Base-by-base conservation (phyloP, 2,888 invertebrate genomes). In the Horisme vitalbata region DNA sequence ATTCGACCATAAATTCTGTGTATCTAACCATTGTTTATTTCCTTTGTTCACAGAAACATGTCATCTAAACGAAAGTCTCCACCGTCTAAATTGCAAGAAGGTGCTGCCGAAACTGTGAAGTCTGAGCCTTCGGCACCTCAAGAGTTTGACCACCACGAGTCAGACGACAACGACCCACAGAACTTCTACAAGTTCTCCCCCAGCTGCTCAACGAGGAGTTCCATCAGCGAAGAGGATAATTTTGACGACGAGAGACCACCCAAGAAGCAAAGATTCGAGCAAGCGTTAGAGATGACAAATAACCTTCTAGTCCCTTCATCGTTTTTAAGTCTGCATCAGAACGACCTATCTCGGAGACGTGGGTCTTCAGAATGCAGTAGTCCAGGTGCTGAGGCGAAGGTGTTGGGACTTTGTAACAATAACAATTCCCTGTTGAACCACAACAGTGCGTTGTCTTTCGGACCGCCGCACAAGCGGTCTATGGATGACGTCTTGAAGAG, bases 11-110 rank as follows among this genome's bases (percentile, higher is more conserved):
- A n/a, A n/a, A n/a, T n/a, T n/a, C n/a, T n/a, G n/a, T n/a, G n/a
- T n/a, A n/a, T n/a, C n/a, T 2, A 18, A 5, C 35, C 34, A 45
- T 30, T 6, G 5, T 10, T 10, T 5, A 5, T 6, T 44, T 45
- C 28, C 10, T 83, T 90, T 91, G 84, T 93, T 92, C 58, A 23
- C 94, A 95, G 95, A 93, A 96, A 94, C 91, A 97, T 97, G 97
- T 97, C 97, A 93, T 97, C 97, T 91, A 97, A 97, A 94, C 94
- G 97, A 90, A 97, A 97, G 91, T 97, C 97, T 86, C 96, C 97
- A 86, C 97, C 97, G 83, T 96, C 96, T 72, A 97, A 97, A 92
- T 93, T 97, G 89, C 96, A 96, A 92, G 94, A 95, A 92, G 91
- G 90, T 86, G 91, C 89, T 74, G 68, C 88, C 70, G 75, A 90